These are phyloP conservation scores for Euplexia lucipara DNA, from an alignment of 2,888 invertebrate genomes.

Conservation along the genomic window DNA sequence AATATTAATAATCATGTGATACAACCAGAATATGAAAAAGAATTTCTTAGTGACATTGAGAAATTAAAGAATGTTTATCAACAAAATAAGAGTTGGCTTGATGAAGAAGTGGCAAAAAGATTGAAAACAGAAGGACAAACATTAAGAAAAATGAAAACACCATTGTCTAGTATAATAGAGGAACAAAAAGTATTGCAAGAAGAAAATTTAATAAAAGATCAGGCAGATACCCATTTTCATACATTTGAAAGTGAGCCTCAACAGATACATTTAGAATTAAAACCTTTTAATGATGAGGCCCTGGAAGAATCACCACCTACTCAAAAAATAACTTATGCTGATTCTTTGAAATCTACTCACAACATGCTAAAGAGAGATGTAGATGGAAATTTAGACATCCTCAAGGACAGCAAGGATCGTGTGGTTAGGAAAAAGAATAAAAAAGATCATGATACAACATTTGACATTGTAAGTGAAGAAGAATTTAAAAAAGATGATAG, in stretches of 20 bases:
- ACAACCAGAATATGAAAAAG: slow-evolving; percentile 78
- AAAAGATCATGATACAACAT: slow-evolving; percentile 63
- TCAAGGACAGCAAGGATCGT: slow-evolving; percentile 87
- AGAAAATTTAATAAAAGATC: slow-evolving; percentile 60
- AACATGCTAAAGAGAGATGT: slow-evolving; percentile 66
- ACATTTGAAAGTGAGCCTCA: slow-evolving; percentile 46
- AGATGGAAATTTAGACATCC: slow-evolving; percentile 63
- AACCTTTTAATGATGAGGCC: slow-evolving; percentile 37
- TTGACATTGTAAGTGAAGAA: slow-evolving; percentile 77
- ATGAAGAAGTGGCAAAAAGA: slow-evolving; percentile 80
- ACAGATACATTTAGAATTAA: slow-evolving; percentile 33
- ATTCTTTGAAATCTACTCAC: slow-evolving; percentile 77
- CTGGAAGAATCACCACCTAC: slow-evolving; percentile 46
- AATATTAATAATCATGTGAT: slow-evolving; percentile 64
- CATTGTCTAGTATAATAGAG: slow-evolving; percentile 67
- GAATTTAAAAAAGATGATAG: slow-evolving; percentile 84
- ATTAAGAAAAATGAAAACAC: slow-evolving; percentile 68
- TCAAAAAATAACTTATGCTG: slow-evolving; percentile 81
- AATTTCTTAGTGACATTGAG: slow-evolving; percentile 78
- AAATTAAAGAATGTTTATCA: slow-evolving; percentile 82
- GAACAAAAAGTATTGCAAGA: slow-evolving; percentile 64
- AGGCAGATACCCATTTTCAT: slow-evolving; percentile 27
- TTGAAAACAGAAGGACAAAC: slow-evolving; percentile 72
- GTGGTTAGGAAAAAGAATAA: slow-evolving; percentile 75
- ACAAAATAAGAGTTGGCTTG: slow-evolving; percentile 85